Evolutionary conservation across 2,797 vertebrate genomes (phyloP).

Genomic region (Girardinus metallicus): DNA sequence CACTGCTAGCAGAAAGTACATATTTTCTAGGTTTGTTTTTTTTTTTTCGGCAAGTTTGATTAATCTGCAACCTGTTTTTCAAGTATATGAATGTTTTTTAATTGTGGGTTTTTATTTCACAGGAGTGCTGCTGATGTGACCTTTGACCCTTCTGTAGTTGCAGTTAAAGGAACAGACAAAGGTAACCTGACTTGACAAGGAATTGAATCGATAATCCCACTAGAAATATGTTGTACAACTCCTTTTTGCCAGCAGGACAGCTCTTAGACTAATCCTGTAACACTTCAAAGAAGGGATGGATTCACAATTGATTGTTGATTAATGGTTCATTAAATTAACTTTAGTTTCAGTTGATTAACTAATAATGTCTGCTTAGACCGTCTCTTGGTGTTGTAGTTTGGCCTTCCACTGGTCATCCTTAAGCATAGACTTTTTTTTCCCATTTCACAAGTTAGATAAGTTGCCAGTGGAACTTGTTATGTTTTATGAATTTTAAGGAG

Average conservation of each 20-base stretch:
- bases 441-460: too few species aligned
- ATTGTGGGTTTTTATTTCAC: conserved; percentile 28
- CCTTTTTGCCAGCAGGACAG: background rate
- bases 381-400: too few species aligned
- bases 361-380: too few species aligned
- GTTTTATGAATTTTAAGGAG: too few species aligned
- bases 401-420: too few species aligned
- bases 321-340: too few species aligned
- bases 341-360: too few species aligned
- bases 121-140: conserved; percentile 53
- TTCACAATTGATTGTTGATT: too few species aligned
- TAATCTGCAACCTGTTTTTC: background rate
- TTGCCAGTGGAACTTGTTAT: too few species aligned
- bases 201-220: background rate
- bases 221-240: background rate
- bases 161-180: conserved; percentile 62
- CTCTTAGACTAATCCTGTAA: background rate
- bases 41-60: background rate
- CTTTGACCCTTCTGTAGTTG: conserved; percentile 55
- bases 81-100: background rate
- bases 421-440: too few species aligned
- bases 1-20: background rate
- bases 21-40: background rate
- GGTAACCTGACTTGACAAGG: conserved; percentile 42
- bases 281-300: too few species aligned